Evolutionary conservation across 2,888 invertebrate genomes (phyloP).

Genomic region (Aromia moschata): DNA sequence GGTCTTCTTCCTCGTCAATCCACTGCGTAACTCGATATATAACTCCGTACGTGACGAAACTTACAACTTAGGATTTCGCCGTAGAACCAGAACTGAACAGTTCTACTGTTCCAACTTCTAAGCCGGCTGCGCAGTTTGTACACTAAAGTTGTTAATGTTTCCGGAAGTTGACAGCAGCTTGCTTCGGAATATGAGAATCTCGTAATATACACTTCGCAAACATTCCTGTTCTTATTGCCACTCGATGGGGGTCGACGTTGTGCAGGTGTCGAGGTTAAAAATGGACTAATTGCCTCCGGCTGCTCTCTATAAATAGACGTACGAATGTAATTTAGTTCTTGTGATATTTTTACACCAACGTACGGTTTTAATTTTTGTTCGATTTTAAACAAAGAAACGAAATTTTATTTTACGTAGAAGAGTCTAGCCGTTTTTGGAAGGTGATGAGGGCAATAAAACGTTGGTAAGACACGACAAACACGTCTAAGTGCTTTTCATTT

Average conservation of each 20-base stretch:
- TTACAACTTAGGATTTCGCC: slow-evolving; percentile 43
- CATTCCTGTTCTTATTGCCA: slow-evolving; percentile 28
- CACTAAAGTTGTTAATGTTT: slow-evolving; percentile 39
- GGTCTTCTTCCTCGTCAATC: slow-evolving; percentile 47
- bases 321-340: too few relatives aligned
- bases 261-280: slow-evolving; percentile 13
- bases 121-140: slow-evolving; percentile 34
- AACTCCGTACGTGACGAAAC: slow-evolving; percentile 59
- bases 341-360: too few relatives aligned
- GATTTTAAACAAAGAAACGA: too few relatives aligned
- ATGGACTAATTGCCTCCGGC: neutral
- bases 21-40: slow-evolving; percentile 58
- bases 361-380: too few relatives aligned
- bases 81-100: slow-evolving; percentile 27
- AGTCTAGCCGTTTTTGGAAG: too few relatives aligned
- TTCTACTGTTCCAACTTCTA: slow-evolving; percentile 35
- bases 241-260: neutral
- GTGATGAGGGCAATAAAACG: too few relatives aligned
- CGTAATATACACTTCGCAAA: slow-evolving; percentile 35
- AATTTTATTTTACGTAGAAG: too few relatives aligned
- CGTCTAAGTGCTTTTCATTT: too few relatives aligned
- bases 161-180: slow-evolving; percentile 40
- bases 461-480: too few relatives aligned
- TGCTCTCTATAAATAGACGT: too few relatives aligned
- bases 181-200: slow-evolving; percentile 35